These are phyloP conservation scores for Pagrus major DNA, from an alignment of 2,113 vertebrate genomes.

Conservation along the genomic window DNA sequence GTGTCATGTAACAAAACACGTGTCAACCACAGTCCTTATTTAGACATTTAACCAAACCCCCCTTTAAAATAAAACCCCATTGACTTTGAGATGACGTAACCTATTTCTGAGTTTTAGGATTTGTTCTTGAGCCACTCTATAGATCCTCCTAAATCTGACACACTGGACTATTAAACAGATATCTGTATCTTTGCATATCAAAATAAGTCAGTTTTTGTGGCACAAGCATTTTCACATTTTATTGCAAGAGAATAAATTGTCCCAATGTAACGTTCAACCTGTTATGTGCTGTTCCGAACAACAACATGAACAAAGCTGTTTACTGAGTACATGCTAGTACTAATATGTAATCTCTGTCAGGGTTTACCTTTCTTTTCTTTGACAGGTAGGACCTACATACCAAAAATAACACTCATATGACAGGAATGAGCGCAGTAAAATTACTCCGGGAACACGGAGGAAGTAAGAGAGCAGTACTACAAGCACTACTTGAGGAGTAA, in stretches of 20 bases:
- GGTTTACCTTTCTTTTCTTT: not conserved
- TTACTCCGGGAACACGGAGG: not conserved
- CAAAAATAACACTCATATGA: not conserved
- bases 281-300: not conserved
- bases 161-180: too few species aligned
- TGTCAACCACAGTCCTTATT: too few species aligned
- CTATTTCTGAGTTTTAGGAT: too few species aligned
- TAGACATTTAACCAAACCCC: too few species aligned
- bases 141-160: too few species aligned
- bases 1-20: too few species aligned
- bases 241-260: not conserved
- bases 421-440: not conserved
- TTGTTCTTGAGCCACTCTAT: too few species aligned
- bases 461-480: not conserved
- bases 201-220: too few species aligned
- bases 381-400: not conserved
- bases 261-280: not conserved
- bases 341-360: not conserved
- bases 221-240: not conserved
- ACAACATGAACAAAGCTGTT: not conserved
- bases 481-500: not conserved
- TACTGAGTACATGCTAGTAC: not conserved
- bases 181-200: not conserved
- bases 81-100: too few species aligned
- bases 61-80: too few species aligned